Evolutionary conservation across 1,140 invertebrate genomes (phyloP).

Genomic region (Adelges cooleyi): DNA sequence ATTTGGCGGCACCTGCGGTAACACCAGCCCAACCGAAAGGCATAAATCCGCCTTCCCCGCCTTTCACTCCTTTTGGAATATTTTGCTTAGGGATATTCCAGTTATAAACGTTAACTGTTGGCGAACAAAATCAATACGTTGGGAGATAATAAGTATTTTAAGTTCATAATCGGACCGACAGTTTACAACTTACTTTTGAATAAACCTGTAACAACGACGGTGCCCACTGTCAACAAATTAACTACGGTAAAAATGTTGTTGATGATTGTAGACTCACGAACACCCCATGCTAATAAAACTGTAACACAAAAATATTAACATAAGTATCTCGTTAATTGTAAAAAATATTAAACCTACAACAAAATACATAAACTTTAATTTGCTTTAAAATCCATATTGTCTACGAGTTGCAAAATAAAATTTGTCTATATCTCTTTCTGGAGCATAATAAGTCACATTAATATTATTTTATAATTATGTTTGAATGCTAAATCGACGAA

Average conservation of each 20-base stretch:
- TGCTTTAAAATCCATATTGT: no score
- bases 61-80: constrained; percentile 41
- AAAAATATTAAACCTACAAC: no score
- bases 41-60: constrained; percentile 63
- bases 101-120: constrained; percentile 47
- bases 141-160: no score
- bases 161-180: no score
- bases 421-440: no score
- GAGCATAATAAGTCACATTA: no score
- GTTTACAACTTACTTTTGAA: constrained; percentile 56
- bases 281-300: constrained; percentile 65
- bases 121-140: no score
- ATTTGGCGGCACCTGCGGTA: constrained; percentile 70
- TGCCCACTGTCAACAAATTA: constrained; percentile 72
- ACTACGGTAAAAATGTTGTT: constrained; percentile 84
- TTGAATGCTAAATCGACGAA: no score
- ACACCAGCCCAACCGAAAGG: constrained; percentile 70
- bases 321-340: no score
- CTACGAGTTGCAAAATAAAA: no score
- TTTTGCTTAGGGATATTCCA: constrained; percentile 52
- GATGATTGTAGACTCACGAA: constrained; percentile 75
- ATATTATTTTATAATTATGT: no score
- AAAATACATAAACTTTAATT: no score
- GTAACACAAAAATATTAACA: constrained; percentile 37
- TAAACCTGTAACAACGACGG: constrained; percentile 68